These are phyloP conservation scores for Hetaerina americana DNA, from an alignment of 1,140 invertebrate genomes.

Conservation along the genomic window DNA sequence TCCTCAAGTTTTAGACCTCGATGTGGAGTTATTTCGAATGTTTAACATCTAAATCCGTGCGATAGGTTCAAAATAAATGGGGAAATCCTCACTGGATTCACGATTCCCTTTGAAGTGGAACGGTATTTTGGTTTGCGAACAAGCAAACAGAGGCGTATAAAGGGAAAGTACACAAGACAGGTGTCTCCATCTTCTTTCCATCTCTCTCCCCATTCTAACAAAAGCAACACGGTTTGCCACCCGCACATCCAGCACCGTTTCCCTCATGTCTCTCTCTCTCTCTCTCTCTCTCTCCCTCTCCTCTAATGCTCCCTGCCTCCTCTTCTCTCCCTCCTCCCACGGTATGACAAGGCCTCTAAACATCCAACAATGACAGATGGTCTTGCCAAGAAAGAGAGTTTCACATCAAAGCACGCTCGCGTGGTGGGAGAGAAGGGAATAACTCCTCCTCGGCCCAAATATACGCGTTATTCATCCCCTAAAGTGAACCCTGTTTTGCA, in stretches of 20 bases:
- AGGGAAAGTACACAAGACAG: not conserved
- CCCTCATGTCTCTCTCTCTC: too few relatives aligned
- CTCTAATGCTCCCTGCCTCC: too few relatives aligned
- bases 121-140: not conserved
- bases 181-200: not conserved
- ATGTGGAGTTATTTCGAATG: too few relatives aligned
- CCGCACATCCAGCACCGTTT: too few relatives aligned
- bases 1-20: too few relatives aligned
- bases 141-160: not conserved
- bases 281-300: too few relatives aligned
- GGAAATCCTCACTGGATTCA: not conserved
- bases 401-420: not conserved
- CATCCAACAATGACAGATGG: not conserved
- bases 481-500: not conserved
- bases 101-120: not conserved
- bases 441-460: not conserved
- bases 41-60: not conserved
- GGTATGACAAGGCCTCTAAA: not conserved
- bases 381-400: not conserved
- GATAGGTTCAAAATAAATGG: not conserved
- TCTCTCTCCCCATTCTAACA: not conserved
- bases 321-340: too few relatives aligned
- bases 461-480: not conserved
- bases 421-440: not conserved
- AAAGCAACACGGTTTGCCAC: too few relatives aligned